Percentiles rank a stretch among this genome's conserved stretches.
Evolutionary conservation across 2,888 invertebrate genomes (phyloP).

Genomic region (Drosophila hamatofila): DNA sequence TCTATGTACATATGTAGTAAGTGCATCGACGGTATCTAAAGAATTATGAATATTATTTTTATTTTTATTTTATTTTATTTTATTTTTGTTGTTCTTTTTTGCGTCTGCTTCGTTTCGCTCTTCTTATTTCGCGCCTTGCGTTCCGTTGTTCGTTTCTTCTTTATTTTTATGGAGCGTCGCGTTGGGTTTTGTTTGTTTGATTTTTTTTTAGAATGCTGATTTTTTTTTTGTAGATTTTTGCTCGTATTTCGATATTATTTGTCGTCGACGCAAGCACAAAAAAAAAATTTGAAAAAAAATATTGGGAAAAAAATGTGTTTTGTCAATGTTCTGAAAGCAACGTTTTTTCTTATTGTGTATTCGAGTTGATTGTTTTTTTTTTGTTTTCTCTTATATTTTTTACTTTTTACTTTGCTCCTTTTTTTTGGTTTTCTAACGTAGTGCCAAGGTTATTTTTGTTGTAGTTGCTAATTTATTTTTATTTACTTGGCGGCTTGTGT

Average conservation of each 20-base stretch:
- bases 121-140: slow-evolving; percentile 29
- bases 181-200: slow-evolving; percentile 24
- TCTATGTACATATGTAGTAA: slow-evolving; percentile 30
- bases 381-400: slow-evolving; percentile 1
- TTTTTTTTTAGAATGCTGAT: slow-evolving; percentile 9
- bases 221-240: slow-evolving; percentile 1
- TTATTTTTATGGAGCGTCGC: slow-evolving; percentile 46
- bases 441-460: slow-evolving; percentile 43
- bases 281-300: slow-evolving; percentile 22
- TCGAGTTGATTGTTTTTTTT: slow-evolving; percentile 8
- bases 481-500: slow-evolving; percentile 30
- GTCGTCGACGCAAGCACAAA: slow-evolving; percentile 32
- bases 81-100: neutral
- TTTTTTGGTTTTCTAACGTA: slow-evolving; percentile 37
- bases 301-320: slow-evolving; percentile 17
- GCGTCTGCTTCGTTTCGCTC: slow-evolving; percentile 31
- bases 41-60: slow-evolving; percentile 42
- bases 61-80: slow-evolving; percentile 3
- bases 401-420: slow-evolving; percentile 16
- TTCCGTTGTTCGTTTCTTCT: slow-evolving; percentile 23
- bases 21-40: slow-evolving; percentile 30
- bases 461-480: slow-evolving; percentile 49
- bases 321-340: slow-evolving; percentile 8
- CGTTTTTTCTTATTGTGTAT: slow-evolving; percentile 13
- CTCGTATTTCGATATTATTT: slow-evolving; percentile 11